Evolutionary conservation across 2,797 vertebrate species (phyloP), one percentile per base, ranked within the genome.

Genomic region (Crossoptilon crossoptilon): DNA sequence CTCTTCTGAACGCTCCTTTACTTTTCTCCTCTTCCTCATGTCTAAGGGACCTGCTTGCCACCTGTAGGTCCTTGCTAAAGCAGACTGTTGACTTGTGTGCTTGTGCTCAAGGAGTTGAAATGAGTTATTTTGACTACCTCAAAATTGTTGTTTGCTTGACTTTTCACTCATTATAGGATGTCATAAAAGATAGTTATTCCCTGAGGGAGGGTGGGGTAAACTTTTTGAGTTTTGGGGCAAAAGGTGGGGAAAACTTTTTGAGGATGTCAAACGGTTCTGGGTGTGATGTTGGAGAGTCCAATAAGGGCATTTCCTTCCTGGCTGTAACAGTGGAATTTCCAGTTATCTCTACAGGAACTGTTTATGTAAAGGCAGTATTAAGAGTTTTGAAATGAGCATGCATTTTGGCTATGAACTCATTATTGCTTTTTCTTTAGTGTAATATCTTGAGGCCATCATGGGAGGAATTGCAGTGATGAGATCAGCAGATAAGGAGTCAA

Each of bases 351-450:
- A 51, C 44, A 60, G 60, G 64, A 93, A 79, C 48, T 75, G 56
- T 84, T 92, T 84, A 31, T 79, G 29, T 93, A 44, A 90, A 90
- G 33, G 26, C 73, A 46, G 11, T 18, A 44, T n/a, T n/a, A 24
- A 58, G 62, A 58, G 58, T 91, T 94, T 86, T 88, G 79, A 88
- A 95, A 95, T 58, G 58, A 91, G 43, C n/a, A 29, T 13, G 44
- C 33, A 19, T 72, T 94, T 88, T 86, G 76, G 13, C 49, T 66
- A 3, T 67, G 59, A 72, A 13, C 14, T 82, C 11, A 15, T 59
- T 26, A 6, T 37, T 72, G 6, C 31, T 14, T 29, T 56, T 29
- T 35, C 70, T 60, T 77, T 14, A 39, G n/a, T 43, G 27, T 23
- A 66, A 49, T 49, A 71, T 86, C 48, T 84, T 93, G 81, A 71